Evolutionary conservation across 37 sponge, comb jelly and placozoan species (phyloP), one percentile per base, ranked within the genome.

Genomic region (Bolinopsis microptera): DNA sequence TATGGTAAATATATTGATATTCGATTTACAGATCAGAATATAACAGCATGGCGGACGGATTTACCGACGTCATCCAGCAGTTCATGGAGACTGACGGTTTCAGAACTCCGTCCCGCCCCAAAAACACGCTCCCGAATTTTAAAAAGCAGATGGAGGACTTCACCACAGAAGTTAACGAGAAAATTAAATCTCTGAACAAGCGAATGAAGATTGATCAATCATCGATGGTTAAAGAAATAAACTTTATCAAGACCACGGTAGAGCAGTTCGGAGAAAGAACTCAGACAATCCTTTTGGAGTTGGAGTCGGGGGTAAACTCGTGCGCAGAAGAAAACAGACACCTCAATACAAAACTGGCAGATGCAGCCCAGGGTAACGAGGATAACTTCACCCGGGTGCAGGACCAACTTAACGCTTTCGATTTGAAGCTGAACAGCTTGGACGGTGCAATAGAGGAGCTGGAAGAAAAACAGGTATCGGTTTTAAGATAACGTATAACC

Each of bases 171-270:
- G 35, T 86, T 8, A 86, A 40, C 28, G 90, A 86, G n/a, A 39
- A 27, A 24, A 16, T 86, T 3, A 86, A 41, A 40, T 41, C 90
- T 2, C 61, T 86, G 30, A 86, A 86, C 90, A 86, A 86, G 35
- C 90, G 90, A 13, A 86, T 86, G 30, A 86, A 86, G 24, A 0
- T 34, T 9, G 90, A 86, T 25, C 90, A 86, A 39, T 41, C 90
- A 28, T 39, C 61, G 28, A 25, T 86, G 30, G 41, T 41, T 1
- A 39, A 26, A 48, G 90, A 86, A 32, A 77, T 77, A 21, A 35
- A 16, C 5, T 34, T 35, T 36, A 77, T 77, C 80, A 77, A 77
- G 80, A 22, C 27, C 1, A 77, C 36, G 0, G 21, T 77, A 0
- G 80, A 77, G 35, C 1, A 32, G 34, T 77, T 77, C 80, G 2